A percentile compares a stretch with the other conserved stretches of the same genome.
Evolutionary conservation across 2,113 vertebrate species (phyloP).

Genomic region (Odocoileus hemionus): DNA sequence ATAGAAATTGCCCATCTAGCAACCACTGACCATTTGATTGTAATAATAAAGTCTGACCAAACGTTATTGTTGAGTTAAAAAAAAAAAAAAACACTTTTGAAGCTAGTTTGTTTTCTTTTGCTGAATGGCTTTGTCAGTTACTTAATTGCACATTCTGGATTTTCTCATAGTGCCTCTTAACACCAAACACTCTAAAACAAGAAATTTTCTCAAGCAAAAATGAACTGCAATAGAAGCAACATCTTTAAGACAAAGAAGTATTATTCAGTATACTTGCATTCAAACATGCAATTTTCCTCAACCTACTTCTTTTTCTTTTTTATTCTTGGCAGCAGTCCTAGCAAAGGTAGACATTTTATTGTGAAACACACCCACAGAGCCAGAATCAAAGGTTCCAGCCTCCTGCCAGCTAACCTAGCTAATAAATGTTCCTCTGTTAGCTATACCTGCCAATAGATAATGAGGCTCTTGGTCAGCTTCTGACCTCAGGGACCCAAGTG

Average conservation of each 20-base stretch:
- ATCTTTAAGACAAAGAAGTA: neutral
- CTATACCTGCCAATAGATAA: neutral
- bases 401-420: neutral
- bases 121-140: neutral
- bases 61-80: neutral
- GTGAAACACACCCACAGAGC: neutral
- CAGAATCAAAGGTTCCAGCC: neutral
- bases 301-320: neutral
- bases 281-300: neutral
- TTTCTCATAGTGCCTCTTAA: neutral
- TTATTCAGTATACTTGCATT: neutral
- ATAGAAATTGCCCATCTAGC: neutral
- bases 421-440: neutral
- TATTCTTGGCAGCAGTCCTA: neutral
- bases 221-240: neutral
- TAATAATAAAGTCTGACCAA: neutral
- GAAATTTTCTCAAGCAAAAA: conserved; percentile 15
- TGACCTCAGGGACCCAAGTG: neutral
- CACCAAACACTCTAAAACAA: neutral
- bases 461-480: neutral
- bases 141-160: neutral
- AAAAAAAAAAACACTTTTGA: neutral
- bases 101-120: neutral
- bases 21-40: neutral
- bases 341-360: neutral